Evolutionary conservation across 2,113 vertebrate genomes (phyloP).

Genomic region (Plectropomus leopardus): DNA sequence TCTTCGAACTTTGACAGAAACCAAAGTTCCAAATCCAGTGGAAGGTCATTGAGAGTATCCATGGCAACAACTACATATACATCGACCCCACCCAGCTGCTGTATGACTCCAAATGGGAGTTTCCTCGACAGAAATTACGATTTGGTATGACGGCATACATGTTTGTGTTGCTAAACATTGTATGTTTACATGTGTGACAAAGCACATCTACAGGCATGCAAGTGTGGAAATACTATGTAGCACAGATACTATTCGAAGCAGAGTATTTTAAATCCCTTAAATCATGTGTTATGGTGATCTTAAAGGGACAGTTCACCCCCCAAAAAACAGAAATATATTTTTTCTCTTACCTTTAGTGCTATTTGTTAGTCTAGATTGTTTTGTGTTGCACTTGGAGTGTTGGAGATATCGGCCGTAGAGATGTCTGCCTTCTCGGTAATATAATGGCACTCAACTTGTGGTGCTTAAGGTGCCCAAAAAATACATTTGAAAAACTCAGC

Average conservation of each 20-base stretch:
- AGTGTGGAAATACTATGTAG: not conserved
- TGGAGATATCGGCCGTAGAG: too few relatives aligned
- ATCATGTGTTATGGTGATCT: not conserved
- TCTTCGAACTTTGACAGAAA: slow-evolving; percentile 84
- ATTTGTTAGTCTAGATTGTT: too few relatives aligned
- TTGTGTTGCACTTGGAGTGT: too few relatives aligned
- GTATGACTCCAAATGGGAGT: slow-evolving; percentile 97
- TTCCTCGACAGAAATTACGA: slow-evolving; percentile 94
- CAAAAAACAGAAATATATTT: too few relatives aligned
- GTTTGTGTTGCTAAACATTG: not conserved
- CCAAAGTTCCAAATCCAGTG: slow-evolving; percentile 96
- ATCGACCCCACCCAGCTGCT: slow-evolving; percentile 96
- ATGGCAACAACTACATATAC: slow-evolving; percentile 95
- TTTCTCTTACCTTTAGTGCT: too few relatives aligned
- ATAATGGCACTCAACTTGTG: too few relatives aligned
- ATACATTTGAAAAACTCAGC: too few relatives aligned
- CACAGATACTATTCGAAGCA: too few relatives aligned
- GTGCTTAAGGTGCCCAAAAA: too few relatives aligned
- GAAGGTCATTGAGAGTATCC: slow-evolving; percentile 95
- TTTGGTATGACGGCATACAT: slow-evolving; percentile 86
- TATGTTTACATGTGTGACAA: not conserved
- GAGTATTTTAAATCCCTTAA: too few relatives aligned
- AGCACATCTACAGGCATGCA: not conserved
- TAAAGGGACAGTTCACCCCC: too few relatives aligned
- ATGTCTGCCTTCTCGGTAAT: too few relatives aligned